Percentiles rank a stretch among this genome's conserved stretches.
These are phyloP conservation scores for Nomada fabriciana DNA, from an alignment of 2,888 invertebrate genomes.

Conservation along the genomic window DNA sequence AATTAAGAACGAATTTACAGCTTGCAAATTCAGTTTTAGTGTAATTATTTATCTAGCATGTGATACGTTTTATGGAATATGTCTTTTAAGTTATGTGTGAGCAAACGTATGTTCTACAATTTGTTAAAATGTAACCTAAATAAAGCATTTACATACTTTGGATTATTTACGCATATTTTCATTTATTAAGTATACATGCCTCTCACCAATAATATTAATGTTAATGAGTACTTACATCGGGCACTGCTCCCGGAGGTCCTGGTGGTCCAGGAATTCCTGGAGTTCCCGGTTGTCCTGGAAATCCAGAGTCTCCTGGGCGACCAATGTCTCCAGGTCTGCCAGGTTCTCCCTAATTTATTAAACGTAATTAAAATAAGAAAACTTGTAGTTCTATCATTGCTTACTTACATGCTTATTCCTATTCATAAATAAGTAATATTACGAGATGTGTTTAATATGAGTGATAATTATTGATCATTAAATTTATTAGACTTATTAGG, in stretches of 20 bases:
- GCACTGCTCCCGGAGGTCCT: constrained; percentile 90
- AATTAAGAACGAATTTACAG: too few species aligned
- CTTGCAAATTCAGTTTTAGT: too few species aligned
- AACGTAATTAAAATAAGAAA: neutral
- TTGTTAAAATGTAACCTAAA: too few species aligned
- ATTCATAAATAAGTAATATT: too few species aligned
- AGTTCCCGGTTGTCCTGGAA: constrained; percentile 91
- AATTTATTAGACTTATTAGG: neutral
- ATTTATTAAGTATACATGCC: neutral
- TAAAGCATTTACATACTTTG: too few species aligned
- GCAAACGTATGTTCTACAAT: too few species aligned
- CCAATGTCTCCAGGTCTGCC: constrained; percentile 90
- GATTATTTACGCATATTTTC: too few species aligned
- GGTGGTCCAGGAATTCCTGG: constrained; percentile 87
- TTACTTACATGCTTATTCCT: neutral
- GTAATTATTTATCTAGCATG: too few species aligned
- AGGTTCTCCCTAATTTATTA: constrained; percentile 86
- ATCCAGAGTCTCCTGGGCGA: constrained; percentile 89
- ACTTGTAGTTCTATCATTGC: constrained; percentile 81
- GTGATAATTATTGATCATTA: too few species aligned
- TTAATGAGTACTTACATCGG: constrained; percentile 86
- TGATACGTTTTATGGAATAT: too few species aligned
- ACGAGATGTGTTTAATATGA: neutral
- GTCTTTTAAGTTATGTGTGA: too few species aligned
- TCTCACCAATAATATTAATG: neutral